Evolutionary conservation across 2,113 vertebrate genomes (phyloP).

Genomic region (Apus apus): DNA sequence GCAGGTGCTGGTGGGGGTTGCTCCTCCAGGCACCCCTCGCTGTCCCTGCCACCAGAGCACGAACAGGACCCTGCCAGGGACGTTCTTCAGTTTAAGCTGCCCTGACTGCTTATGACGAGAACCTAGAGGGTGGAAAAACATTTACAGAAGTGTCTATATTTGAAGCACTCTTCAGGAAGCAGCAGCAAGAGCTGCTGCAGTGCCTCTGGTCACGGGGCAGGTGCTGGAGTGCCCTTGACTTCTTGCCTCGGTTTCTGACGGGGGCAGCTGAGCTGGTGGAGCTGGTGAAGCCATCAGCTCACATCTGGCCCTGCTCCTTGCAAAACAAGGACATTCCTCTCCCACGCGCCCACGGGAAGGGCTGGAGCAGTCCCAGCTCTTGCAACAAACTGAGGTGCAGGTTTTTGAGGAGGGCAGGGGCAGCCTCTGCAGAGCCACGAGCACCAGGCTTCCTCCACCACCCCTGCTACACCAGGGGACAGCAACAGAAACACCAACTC

Average conservation of each 20-base stretch:
- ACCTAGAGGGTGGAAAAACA: background rate
- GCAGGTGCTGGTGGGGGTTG: background rate
- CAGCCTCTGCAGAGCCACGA: background rate
- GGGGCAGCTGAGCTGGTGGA: background rate
- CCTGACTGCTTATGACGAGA: background rate
- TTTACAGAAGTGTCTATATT: background rate
- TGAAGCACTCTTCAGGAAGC: background rate
- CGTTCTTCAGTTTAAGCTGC: background rate
- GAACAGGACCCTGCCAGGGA: background rate
- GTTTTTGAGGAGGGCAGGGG: background rate
- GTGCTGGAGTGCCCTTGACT: background rate
- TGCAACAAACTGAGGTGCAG: background rate
- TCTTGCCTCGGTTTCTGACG: background rate
- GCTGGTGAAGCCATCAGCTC: background rate
- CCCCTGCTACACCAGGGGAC: background rate
- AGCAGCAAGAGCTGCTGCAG: background rate
- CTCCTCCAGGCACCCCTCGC: fast-evolving
- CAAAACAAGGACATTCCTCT: background rate
- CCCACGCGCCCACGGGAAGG: background rate
- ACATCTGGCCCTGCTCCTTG: fast-evolving
- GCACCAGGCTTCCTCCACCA: too few relatives aligned
- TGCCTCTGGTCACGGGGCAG: background rate
- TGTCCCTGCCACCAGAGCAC: fast-evolving
- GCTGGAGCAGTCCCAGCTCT: background rate
- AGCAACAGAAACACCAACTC: too few relatives aligned